Evolutionary conservation across 2,113 vertebrate species (phyloP), one percentile per base, ranked within the genome.

Genomic region (Psettodes erumei): DNA sequence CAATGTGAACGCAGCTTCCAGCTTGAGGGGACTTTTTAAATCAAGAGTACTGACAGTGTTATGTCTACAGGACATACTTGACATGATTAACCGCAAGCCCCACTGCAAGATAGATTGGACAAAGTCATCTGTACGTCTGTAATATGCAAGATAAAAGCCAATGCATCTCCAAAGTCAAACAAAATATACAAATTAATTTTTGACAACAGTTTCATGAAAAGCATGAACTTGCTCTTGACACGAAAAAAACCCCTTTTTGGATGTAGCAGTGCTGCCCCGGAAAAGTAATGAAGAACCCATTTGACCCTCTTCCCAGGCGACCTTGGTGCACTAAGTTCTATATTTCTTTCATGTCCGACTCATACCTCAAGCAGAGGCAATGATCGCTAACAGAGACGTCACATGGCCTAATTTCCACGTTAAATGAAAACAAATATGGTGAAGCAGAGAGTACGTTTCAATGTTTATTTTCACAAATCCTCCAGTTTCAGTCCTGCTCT

Each of bases 401-500:
- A 79, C 19, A 30, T 68, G 47, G 74, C 77, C 85, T 82, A 27
- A n/a, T 54, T 67, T 87, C 56, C 27, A 61, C 55, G 54, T 33
- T 8, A 65, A 83, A 79, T 60, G 15, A 72, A 79, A 83, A 89
- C 60, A 86, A 86, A 90, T 68, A 77, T 48, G 76, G 73, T 47
- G 23, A 60, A 69, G 71, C 37, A 5, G 35, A 71, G 75, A 63
- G 37, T 58, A 71, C 35, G 25, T 74, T 68, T 83, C 60, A 51
- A 81, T 90, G 90, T 93, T 76, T 92, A 92, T 93, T 93, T 93
- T 83, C 62, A 70, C 33, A 87, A 90, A 87, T 86, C 48, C 75
- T 92, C 77, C 53, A 27, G 65, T 92, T 92, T 81, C 79, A 73
- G 40, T 40, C 48, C 54, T 1, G 50, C 55, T 45, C 79, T 88